Conservation (phyloP, 53 echinoderm and acorn worm genomes). For the Antedon mediterranea region DNA sequence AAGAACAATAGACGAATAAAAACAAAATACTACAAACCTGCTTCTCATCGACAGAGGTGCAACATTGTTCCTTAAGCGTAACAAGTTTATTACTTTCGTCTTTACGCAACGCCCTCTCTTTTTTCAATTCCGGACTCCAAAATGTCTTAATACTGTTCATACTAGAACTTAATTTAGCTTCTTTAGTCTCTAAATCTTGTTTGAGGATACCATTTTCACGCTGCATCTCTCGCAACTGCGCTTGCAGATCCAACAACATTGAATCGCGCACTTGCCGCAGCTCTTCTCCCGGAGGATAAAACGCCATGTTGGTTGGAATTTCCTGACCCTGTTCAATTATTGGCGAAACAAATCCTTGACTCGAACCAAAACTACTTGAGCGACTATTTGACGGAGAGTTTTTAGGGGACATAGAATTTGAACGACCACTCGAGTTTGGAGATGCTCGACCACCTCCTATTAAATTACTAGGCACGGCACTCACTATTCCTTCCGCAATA, state of each 20-base stretch:
- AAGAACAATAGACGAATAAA: no score
- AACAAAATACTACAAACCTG: slow-evolving; percentile 38
- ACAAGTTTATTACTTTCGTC: slow-evolving; percentile 74
- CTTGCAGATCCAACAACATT: slow-evolving; percentile 44
- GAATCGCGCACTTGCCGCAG: slow-evolving; percentile 38
- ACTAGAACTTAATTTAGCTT: slow-evolving; percentile 78
- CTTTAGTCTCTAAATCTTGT: slow-evolving; percentile 80
- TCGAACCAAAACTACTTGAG: slow-evolving; percentile 82
- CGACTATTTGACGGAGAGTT: slow-evolving; percentile 52
- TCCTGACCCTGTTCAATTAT: slow-evolving; percentile 17
- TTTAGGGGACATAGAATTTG: slow-evolving; percentile 54
- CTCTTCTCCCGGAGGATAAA: slow-evolving; percentile 34
- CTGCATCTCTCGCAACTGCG: slow-evolving; percentile 79
- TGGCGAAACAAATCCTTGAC: slow-evolving; percentile 30
- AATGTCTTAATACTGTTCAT: slow-evolving; percentile 99
- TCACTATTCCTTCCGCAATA: slow-evolving; percentile 78
- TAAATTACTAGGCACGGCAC: slow-evolving; percentile 29
- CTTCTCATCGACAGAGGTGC: slow-evolving; percentile 72
- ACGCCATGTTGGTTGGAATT: slow-evolving; percentile 1
- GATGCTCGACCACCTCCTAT: slow-evolving; percentile 31
- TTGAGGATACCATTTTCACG: slow-evolving; percentile 64
- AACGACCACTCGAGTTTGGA: slow-evolving; percentile 56
- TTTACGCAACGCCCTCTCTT: slow-evolving; percentile 81
- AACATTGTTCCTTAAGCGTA: slow-evolving; percentile 65
- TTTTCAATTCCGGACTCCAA: slow-evolving; percentile 98